A percentile compares a stretch with the other conserved stretches of the same genome.
phyloP scores from a whole-genome alignment of 2,888 invertebrate genomes.

The Agriopis marginaria region DNA sequence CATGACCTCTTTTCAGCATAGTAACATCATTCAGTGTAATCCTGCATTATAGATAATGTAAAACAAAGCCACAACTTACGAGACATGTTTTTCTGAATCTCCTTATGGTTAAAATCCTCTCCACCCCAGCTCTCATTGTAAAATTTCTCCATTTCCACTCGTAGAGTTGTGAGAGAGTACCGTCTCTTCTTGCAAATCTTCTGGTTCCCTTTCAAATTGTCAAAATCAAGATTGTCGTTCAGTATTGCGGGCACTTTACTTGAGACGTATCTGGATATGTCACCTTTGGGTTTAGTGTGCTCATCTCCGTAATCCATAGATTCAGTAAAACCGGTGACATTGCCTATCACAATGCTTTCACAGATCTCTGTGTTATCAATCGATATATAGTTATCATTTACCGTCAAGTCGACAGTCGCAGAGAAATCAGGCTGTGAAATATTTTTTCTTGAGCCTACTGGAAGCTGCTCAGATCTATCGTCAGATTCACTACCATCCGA shows the following conservation, averaged over 20 bases:
- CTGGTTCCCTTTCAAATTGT: conserved; percentile 76
- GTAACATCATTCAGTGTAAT: too few relatives aligned
- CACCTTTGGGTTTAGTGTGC: conserved; percentile 40
- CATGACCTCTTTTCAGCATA: too few relatives aligned
- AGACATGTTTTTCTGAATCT: conserved; percentile 88
- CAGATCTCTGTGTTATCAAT: conserved; percentile 57
- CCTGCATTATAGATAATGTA: not conserved
- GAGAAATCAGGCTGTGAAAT: conserved; percentile 35
- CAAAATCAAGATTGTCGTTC: conserved; percentile 77
- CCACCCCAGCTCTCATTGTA: conserved; percentile 89
- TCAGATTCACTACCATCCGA: conserved; percentile 53
- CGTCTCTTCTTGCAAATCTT: conserved; percentile 65
- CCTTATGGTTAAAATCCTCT: conserved; percentile 86
- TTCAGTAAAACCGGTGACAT: conserved; percentile 73
- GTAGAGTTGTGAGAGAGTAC: conserved; percentile 74
- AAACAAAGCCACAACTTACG: conserved; percentile 76
- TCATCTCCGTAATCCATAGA: conserved; percentile 59
- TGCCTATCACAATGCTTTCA: conserved; percentile 76
- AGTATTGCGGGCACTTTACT: conserved; percentile 79
- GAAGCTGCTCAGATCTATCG: conserved; percentile 41
- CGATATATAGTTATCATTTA: conserved; percentile 52
- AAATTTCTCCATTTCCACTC: conserved; percentile 87
- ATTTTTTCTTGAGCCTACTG: conserved; percentile 39
- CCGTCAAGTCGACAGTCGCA: conserved; percentile 68
- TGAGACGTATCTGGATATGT: conserved; percentile 68